phyloP scores from a whole-genome alignment of 2,888 invertebrate species.

The Eilema caniola region DNA sequence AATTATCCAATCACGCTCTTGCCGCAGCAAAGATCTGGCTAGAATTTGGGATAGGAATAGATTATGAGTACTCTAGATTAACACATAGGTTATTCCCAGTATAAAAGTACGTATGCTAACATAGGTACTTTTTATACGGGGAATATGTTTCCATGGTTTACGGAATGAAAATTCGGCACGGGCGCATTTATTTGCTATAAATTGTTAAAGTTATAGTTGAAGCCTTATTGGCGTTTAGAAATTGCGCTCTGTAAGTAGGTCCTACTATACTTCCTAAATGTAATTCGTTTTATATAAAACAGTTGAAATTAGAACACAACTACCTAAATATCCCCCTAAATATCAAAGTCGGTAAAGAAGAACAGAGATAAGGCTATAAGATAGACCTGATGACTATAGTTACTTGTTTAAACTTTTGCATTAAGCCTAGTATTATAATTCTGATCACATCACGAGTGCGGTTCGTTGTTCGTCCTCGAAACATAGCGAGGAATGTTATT shows the following conservation, averaged over 20 bases:
- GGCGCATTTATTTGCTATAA: background rate
- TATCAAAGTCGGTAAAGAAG: slow-evolving; percentile 15
- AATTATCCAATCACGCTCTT: no score
- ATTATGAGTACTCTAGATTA: no score
- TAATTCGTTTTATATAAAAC: background rate
- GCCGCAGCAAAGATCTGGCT: no score
- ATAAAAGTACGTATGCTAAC: no score
- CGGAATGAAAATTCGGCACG: no score
- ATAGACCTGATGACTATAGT: slow-evolving; percentile 47
- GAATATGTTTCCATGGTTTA: no score
- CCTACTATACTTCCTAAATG: background rate
- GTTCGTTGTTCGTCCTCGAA: slow-evolving; percentile 74
- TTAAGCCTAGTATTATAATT: slow-evolving; percentile 70
- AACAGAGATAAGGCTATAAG: slow-evolving; percentile 30
- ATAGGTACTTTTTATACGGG: no score
- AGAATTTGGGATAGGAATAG: no score
- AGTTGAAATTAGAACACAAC: background rate
- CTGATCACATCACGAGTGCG: slow-evolving; percentile 77
- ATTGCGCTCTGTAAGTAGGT: background rate
- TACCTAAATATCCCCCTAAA: slow-evolving; percentile 1
- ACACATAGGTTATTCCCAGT: no score
- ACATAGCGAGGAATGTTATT: slow-evolving; percentile 82
- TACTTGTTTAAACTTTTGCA: slow-evolving; percentile 72
- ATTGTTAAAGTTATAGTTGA: background rate
- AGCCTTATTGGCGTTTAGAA: background rate